Evolutionary conservation across 2,113 vertebrate species (phyloP).

Genomic region (Chunga burmeisteri): DNA sequence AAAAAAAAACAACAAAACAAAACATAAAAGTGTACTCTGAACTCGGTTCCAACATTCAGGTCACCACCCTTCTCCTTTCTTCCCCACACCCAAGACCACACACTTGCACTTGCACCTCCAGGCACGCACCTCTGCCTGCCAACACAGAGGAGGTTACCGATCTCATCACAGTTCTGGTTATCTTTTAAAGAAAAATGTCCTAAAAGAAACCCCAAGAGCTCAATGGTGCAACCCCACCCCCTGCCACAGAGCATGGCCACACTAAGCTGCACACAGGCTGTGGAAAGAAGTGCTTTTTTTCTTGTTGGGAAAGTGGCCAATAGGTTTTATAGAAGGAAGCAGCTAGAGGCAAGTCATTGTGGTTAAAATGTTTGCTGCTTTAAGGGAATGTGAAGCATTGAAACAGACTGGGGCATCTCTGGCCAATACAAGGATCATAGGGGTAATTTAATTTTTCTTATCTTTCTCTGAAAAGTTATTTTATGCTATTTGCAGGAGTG

Average conservation of each 20-base stretch:
- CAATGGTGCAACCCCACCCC: neutral
- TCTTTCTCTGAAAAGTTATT: neutral
- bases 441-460: neutral
- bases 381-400: neutral
- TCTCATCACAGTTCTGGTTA: neutral
- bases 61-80: slow-evolving; percentile 46
- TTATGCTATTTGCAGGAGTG: neutral
- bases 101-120: slow-evolving; percentile 27
- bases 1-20: neutral
- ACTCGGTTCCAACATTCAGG: slow-evolving; percentile 43
- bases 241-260: neutral
- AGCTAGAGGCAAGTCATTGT: neutral
- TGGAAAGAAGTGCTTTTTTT: neutral
- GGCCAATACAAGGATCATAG: neutral
- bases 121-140: slow-evolving; percentile 25
- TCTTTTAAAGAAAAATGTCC: slow-evolving; percentile 41
- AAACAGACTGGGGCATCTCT: neutral
- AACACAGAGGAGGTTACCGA: neutral
- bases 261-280: neutral
- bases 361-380: neutral
- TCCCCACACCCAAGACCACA: slow-evolving; percentile 59
- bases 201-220: slow-evolving; percentile 19
- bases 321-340: neutral
- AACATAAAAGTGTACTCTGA: neutral
- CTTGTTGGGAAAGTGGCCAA: neutral